A percentile compares a stretch with the other conserved stretches of the same genome.
Evolutionary conservation across 2,797 vertebrate genomes (phyloP).

Genomic region (Anguilla pacifica): DNA sequence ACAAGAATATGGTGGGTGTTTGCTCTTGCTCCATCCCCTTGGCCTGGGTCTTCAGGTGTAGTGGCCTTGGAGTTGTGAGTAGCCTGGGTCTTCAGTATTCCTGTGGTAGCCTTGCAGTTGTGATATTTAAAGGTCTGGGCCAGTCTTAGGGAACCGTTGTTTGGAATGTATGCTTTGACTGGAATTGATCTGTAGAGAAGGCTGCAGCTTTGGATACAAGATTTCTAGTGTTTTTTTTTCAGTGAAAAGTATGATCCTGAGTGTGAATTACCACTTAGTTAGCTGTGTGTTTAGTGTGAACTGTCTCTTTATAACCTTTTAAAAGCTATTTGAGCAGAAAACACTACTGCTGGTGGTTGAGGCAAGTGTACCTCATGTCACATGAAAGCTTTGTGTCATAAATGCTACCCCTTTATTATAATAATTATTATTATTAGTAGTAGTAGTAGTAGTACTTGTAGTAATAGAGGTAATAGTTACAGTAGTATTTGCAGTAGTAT

Average conservation of each 20-base stretch:
- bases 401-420: background rate
- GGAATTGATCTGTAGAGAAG: background rate
- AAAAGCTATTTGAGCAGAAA: background rate
- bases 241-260: background rate
- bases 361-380: background rate
- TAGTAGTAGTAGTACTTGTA: no score
- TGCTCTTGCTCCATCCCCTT: background rate
- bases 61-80: no score
- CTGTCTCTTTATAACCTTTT: background rate
- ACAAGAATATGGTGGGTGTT: background rate
- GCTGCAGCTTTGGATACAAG: background rate
- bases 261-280: background rate
- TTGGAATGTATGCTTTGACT: background rate
- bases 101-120: background rate
- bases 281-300: background rate
- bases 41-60: background rate
- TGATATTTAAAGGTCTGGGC: background rate
- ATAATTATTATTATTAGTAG: no score
- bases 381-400: background rate
- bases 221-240: background rate
- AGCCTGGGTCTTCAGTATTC: background rate
- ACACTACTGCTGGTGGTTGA: background rate
- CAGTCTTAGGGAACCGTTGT: background rate
- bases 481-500: no score
- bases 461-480: no score